These are phyloP conservation scores for Cremastobaeus sp. DNA, from an alignment of 2,888 invertebrate genomes.

Conservation along the genomic window DNA sequence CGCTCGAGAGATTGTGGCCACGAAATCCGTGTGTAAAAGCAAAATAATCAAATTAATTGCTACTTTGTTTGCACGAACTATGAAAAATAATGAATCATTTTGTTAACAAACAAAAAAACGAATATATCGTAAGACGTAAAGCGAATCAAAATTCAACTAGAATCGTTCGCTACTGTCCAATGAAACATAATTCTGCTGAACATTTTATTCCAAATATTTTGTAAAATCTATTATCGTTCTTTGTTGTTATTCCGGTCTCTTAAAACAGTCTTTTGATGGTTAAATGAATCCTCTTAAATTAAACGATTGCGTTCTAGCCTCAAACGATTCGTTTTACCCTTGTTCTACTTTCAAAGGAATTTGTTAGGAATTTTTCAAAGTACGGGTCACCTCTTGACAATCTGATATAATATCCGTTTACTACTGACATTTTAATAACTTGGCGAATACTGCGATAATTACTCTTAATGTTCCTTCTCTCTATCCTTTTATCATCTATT, in stretches of 20 bases:
- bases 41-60: no score
- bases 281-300: slow-evolving; percentile 31
- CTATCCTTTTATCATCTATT: no score
- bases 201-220: slow-evolving; percentile 12
- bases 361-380: background rate
- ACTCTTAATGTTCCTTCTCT: background rate
- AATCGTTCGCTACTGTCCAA: no score
- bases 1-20: no score
- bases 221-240: background rate
- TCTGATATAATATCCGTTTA: slow-evolving; percentile 23
- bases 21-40: no score
- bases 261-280: slow-evolving; percentile 26
- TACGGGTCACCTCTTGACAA: slow-evolving; percentile 11
- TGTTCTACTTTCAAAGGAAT: slow-evolving; percentile 12
- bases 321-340: slow-evolving; percentile 10
- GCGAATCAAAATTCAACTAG: no score
- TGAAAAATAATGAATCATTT: no score
- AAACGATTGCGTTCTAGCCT: slow-evolving; percentile 20
- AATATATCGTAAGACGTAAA: no score
- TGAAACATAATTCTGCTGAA: slow-evolving; percentile 9
- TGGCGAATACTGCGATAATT: background rate
- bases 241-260: slow-evolving; percentile 2
- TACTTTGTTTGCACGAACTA: no score
- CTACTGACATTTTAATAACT: slow-evolving; percentile 19
- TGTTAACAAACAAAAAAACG: no score